Evolutionary conservation across 2,888 invertebrate genomes (phyloP), one percentile per base, ranked within the genome.

Genomic region (Leucophenga montana): DNA sequence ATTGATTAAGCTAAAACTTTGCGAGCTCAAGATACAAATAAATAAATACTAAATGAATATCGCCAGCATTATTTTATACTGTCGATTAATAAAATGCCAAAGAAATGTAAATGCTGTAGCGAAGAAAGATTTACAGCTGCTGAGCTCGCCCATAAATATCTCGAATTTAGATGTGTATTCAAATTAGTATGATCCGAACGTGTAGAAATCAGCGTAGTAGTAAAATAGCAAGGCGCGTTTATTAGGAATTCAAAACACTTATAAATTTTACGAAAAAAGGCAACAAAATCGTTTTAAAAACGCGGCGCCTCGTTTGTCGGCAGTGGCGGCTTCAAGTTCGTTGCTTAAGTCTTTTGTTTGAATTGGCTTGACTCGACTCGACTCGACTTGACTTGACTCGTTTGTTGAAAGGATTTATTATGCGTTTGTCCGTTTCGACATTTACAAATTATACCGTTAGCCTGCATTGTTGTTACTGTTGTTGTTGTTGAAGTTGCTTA

Each of bases 281-380:
- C 22, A 3, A 5, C 11, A 3, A 20, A 22, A 1, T 11, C 8
- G 14, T n/a, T n/a, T n/a, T n/a, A n/a, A n/a, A n/a, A n/a, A n/a
- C n/a, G 14, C 56, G 56, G 11, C 27, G 56, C 13, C 16, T 50
- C 16, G 50, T n/a, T 18, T 50, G 18, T 11, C 8, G 18, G 11
- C 39, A 5, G 27, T 4, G 3, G 27, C 27, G 3, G n/a, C 20
- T 61, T 18, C 54, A 67, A 50, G 71, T 71, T 71, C n/a, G 64
- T 67, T 64, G 44, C 67, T 57, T 64, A 56, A 71, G 50, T 71
- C 71, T 71, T 71, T 67, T 68, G 71, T 67, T 71, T 59, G 27
- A 46, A 46, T n/a, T 50, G 18, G 16, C 48, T 48, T 48, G 48
- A 13, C 48, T 48, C 11, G 4, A 13, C 16, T 50, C 13, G 50